These are phyloP conservation scores for Mesoclemmys tuberculata DNA, from an alignment of 2,113 vertebrate species.

Conservation along the genomic window DNA sequence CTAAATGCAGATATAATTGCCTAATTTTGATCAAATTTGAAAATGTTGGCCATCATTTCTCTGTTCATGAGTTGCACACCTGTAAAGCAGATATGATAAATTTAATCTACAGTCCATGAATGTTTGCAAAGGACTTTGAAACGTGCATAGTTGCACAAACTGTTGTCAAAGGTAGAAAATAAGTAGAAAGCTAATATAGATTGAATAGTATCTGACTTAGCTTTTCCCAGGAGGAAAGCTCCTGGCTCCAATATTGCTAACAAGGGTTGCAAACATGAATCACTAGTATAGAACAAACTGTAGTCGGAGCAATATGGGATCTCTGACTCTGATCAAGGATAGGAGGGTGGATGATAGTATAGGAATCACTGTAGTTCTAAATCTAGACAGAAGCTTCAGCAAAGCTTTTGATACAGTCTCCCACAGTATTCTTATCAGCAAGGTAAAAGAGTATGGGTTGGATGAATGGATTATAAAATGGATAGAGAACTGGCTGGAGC, in stretches of 20 bases:
- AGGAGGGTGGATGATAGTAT: not conserved
- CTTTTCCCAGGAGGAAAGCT: not conserved
- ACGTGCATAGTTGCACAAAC: constrained; percentile 1
- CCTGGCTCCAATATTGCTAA: not conserved
- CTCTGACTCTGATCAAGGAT: not conserved
- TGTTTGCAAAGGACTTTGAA: not conserved
- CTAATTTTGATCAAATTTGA: not conserved
- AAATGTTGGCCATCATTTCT: constrained; percentile 48
- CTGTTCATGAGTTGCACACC: not conserved
- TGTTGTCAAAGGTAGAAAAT: constrained; percentile 2
- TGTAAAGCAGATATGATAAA: not conserved
- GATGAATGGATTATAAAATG: too few relatives aligned
- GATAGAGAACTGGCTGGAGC: too few relatives aligned
- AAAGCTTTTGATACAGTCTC: too few relatives aligned
- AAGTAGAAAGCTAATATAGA: not conserved
- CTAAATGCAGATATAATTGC: not conserved
- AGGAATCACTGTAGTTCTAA: not conserved
- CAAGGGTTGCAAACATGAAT: not conserved
- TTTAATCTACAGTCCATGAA: constrained; percentile 21
- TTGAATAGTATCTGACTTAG: not conserved
- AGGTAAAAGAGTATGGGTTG: too few relatives aligned
- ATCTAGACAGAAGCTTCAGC: too few relatives aligned
- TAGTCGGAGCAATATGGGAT: not conserved
- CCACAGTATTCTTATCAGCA: too few relatives aligned
- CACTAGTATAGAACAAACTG: not conserved